A percentile compares a stretch with the other conserved stretches of the same genome.
phyloP scores from a whole-genome alignment of 1,140 invertebrate genomes.

The Grapholita molesta region DNA sequence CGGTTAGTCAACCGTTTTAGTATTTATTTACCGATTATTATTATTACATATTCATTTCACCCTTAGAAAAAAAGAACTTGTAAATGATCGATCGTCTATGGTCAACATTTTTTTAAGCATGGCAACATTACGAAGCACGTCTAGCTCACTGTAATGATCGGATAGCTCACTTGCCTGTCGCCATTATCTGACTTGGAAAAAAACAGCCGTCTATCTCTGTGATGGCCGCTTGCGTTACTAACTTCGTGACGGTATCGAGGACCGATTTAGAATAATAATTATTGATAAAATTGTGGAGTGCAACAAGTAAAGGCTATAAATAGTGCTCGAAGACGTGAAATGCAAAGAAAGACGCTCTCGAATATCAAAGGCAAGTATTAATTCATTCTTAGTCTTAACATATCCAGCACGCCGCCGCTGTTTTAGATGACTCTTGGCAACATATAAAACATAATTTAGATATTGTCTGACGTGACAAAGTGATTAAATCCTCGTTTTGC shows the following conservation, averaged over 20 bases:
- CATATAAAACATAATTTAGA: slow-evolving; percentile 29
- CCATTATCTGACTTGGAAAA: slow-evolving; percentile 8
- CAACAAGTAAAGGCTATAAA: slow-evolving; percentile 45
- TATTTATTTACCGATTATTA: no score
- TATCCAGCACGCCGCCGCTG: slow-evolving; percentile 44
- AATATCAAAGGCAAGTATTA: slow-evolving; percentile 69
- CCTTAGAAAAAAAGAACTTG: no score
- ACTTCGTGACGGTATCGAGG: slow-evolving; percentile 56
- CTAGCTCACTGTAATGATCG: slow-evolving; percentile 6
- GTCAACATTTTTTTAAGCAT: background rate
- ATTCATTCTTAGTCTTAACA: slow-evolving; percentile 9
- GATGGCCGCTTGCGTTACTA: slow-evolving; percentile 63
- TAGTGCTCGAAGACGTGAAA: slow-evolving; percentile 59
- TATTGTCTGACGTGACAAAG: slow-evolving; percentile 40
- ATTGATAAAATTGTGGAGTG: slow-evolving; percentile 40
- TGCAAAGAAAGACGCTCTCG: slow-evolving; percentile 71
- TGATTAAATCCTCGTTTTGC: slow-evolving; percentile 27
- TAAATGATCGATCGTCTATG: background rate
- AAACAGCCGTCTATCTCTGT: slow-evolving; percentile 11
- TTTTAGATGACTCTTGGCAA: slow-evolving; percentile 35
- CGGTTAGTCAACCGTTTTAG: no score
- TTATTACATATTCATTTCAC: no score
- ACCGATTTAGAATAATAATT: slow-evolving; percentile 47
- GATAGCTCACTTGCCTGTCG: background rate
- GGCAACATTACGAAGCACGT: background rate